Base-by-base conservation (phyloP, 1,140 invertebrate genomes). In the Acromyrmex echinatior region DNA sequence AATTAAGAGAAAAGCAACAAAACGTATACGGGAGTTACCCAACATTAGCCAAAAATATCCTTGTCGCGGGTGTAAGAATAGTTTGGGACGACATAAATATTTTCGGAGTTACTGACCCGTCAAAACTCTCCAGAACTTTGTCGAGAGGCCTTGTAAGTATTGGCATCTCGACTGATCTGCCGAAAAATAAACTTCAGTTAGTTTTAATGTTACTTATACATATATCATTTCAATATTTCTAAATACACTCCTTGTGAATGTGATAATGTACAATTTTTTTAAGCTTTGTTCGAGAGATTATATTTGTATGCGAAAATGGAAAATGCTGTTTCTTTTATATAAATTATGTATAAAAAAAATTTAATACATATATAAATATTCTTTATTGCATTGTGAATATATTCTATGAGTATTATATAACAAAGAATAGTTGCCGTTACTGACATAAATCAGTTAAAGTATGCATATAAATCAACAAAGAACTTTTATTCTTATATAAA, bases 1-100 rank as follows among this genome's bases (percentile, higher is more conserved):
- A 89, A 91, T 89, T 91, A 91, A 58, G 74, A 51, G 76, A 66
- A 86, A 86, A 84, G 71, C 74, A 73, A 78, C 31, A 80, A 87
- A 89, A 91, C 70, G 56, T 51, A 73, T 86, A 76, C 56, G 77
- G 80, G 91, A 80, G 77, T 91, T 91, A 82, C 80, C 81, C 86
- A 90, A 91, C 91, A 92, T 92, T 90, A 81, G 91, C 87, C 91
- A 88, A 92, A 92, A 92, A 92, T 92, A 92, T 87, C 91, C 58
- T 73, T 87, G 86, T 90, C 88, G 86, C 74, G 82, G 62, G 88
- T 85, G 88, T 91, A 90, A 90, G 90, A 92, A 92, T 92, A 90
- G 89, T 90, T 85, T 82, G 82, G 86, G 65, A 88, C 86, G 89
- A 86, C 89, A 91, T 91, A 91, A 91, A 91, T 91, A 90, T 91